phyloP scores from a whole-genome alignment of 2,113 vertebrate species.

The Tachysurus fulvidraco region DNA sequence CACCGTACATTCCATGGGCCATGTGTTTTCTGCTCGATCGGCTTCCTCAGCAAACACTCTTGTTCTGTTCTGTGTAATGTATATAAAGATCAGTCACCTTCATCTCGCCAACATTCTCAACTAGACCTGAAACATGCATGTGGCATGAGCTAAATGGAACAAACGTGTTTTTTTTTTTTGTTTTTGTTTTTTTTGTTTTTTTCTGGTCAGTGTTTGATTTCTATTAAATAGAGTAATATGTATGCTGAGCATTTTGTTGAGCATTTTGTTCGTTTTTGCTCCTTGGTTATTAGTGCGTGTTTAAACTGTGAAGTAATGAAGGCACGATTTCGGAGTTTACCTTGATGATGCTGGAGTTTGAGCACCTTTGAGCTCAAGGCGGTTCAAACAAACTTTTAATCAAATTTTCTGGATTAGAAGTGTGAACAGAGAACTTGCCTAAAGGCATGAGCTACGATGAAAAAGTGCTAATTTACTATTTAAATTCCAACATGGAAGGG shows the following conservation, averaged over 20 bases:
- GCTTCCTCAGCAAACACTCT: neutral
- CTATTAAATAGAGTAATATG: constrained; percentile 51
- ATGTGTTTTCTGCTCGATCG: constrained; percentile 53
- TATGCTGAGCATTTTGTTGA: constrained; percentile 21
- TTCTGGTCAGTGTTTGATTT: constrained; percentile 40
- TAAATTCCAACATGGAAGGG: no score
- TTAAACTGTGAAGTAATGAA: neutral
- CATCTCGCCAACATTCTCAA: constrained; percentile 49
- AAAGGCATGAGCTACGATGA: neutral
- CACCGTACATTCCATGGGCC: constrained; percentile 66
- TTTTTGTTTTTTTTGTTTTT: constrained; percentile 45
- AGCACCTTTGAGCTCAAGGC: neutral
- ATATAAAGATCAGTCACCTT: constrained; percentile 72
- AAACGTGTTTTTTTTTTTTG: neutral
- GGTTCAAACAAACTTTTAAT: neutral
- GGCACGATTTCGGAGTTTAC: neutral
- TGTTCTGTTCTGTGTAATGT: constrained; percentile 66
- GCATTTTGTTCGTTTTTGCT: neutral
- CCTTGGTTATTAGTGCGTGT: neutral
- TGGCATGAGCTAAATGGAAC: constrained; percentile 65
- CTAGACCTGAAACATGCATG: constrained; percentile 76
- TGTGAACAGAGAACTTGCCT: neutral
- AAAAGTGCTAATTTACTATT: neutral
- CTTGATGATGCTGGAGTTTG: neutral
- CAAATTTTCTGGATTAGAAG: neutral